Conservation (phyloP, 2,113 vertebrate species). For the Leptocoma aspasia region DNA sequence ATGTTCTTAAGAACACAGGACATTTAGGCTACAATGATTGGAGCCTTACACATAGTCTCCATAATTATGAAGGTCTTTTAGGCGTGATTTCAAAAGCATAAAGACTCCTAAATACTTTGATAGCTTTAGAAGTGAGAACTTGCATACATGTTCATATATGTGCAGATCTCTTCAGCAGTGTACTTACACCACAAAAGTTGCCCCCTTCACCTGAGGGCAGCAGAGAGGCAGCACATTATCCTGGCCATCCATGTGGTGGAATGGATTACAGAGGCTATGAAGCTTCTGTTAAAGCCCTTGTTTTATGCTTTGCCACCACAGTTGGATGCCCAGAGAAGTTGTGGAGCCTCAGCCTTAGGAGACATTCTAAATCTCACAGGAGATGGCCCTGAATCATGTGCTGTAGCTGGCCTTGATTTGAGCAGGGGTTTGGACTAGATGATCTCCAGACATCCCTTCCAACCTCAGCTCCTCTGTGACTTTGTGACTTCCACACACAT, state of each 20-base stretch:
- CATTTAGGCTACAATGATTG: neutral
- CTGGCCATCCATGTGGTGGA: neutral
- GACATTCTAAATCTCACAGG: neutral
- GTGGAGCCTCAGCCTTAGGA: neutral
- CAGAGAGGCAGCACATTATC: neutral
- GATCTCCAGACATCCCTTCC: neutral
- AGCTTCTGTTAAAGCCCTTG: neutral
- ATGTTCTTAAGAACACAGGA: neutral
- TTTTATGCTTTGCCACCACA: neutral
- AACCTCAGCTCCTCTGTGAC: neutral
- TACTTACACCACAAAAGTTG: neutral
- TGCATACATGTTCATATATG: neutral
- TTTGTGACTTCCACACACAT: neutral
- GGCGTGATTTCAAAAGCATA: neutral
- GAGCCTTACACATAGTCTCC: neutral
- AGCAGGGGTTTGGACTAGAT: neutral
- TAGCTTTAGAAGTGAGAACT: neutral
- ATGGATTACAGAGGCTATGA: fast-evolving
- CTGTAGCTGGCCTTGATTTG: neutral
- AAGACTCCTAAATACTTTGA: neutral
- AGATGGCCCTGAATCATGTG: neutral
- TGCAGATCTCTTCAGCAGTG: neutral
- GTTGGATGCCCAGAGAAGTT: neutral
- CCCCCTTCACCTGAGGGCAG: neutral
- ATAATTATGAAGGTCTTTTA: neutral